These are phyloP conservation scores for Synaphobranchus kaupii DNA, from an alignment of 2,797 vertebrate genomes.

Conservation along the genomic window DNA sequence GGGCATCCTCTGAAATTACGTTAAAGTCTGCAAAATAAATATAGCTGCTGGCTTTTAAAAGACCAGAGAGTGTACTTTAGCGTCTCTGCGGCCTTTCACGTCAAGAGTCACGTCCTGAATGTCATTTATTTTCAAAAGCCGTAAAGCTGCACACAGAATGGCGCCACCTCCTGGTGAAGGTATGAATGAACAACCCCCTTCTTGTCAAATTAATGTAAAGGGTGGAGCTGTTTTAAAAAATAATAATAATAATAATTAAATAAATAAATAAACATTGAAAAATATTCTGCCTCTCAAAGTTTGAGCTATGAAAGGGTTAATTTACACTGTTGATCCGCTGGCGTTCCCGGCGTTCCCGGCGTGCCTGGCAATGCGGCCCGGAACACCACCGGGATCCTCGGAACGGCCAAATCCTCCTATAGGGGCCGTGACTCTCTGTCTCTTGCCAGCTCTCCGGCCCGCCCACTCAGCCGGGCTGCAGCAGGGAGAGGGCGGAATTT, in stretches of 20 bases:
- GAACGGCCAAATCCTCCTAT: background rate
- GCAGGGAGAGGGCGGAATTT: background rate
- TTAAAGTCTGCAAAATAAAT: background rate
- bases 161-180: slow-evolving; percentile 58
- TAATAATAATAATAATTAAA: no score
- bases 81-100: background rate
- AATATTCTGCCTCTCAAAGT: background rate
- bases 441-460: no score
- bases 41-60: background rate
- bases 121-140: background rate
- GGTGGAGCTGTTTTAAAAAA: background rate
- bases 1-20: background rate
- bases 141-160: background rate
- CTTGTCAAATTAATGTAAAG: slow-evolving; percentile 16
- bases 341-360: background rate
- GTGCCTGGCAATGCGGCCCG: background rate
- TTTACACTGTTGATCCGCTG: background rate
- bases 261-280: background rate
- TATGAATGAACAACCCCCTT: slow-evolving; percentile 17
- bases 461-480: background rate
- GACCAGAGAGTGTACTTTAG: background rate
- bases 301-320: background rate
- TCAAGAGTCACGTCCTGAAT: background rate
- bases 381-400: background rate
- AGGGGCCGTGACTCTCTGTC: background rate